phyloP scores from a whole-genome alignment of 2,888 invertebrate species.

The Bugulina stolonifera region DNA sequence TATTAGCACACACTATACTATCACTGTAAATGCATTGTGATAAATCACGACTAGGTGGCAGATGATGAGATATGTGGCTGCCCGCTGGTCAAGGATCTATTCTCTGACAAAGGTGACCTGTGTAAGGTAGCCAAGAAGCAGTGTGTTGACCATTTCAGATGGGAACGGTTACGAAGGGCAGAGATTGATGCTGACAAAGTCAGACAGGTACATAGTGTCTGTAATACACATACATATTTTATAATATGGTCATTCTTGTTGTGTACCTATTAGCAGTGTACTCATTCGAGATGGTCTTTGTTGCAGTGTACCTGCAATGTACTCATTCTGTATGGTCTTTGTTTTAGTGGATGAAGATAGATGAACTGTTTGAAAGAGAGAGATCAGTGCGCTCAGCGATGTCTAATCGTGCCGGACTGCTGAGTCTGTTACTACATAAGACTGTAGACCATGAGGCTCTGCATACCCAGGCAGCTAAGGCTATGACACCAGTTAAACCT shows the following conservation, averaged over 20 bases:
- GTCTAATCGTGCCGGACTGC: conserved; percentile 78
- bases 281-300: no score
- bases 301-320: no score
- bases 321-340: no score
- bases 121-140: conserved; percentile 81
- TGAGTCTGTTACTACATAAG: conserved; percentile 91
- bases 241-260: no score
- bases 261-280: no score
- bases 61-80: conserved; percentile 76
- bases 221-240: no score
- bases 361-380: conserved; percentile 89
- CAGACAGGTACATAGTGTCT: conserved; percentile 54
- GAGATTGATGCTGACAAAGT: conserved; percentile 86
- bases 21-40: no score
- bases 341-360: conserved; percentile 90
- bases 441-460: conserved; percentile 79
- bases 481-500: neutral
- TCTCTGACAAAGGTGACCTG: conserved; percentile 76
- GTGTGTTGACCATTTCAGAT: conserved; percentile 84
- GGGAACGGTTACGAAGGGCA: conserved; percentile 89
- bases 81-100: conserved; percentile 77
- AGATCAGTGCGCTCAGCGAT: conserved; percentile 69
- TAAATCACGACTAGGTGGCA: no score
- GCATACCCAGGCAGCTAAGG: conserved; percentile 29
- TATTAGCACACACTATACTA: no score